Percentiles rank a stretch among this genome's conserved stretches.
Evolutionary conservation across 2,113 vertebrate species (phyloP).

Genomic region (Saccopteryx leptura): DNA sequence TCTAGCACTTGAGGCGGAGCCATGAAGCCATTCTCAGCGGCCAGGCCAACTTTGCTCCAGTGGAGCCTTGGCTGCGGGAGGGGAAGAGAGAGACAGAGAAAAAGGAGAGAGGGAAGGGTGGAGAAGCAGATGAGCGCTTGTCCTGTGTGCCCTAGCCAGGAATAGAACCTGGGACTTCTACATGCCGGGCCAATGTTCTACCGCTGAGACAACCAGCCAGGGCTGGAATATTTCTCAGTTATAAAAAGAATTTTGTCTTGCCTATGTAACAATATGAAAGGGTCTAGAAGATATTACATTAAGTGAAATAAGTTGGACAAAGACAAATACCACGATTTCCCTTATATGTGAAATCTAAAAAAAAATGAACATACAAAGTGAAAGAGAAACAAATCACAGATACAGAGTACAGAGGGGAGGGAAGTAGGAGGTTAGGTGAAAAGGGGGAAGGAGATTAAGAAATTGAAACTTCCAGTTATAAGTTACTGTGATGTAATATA

Average conservation of each 20-base stretch:
- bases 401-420: background rate
- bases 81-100: too few species aligned
- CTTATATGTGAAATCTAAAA: background rate
- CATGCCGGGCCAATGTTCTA: too few species aligned
- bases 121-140: too few species aligned
- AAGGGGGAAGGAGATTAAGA: background rate
- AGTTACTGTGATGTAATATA: background rate
- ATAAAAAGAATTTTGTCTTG: background rate
- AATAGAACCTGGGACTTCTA: too few species aligned
- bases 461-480: background rate
- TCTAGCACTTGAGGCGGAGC: too few species aligned
- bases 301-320: background rate
- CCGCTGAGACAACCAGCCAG: too few species aligned
- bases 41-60: too few species aligned
- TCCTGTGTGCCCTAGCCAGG: background rate
- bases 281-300: background rate
- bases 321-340: background rate
- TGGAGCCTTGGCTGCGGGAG: too few species aligned
- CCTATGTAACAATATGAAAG: background rate
- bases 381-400: background rate
- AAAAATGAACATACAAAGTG: background rate
- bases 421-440: too few species aligned
- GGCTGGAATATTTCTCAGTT: background rate
- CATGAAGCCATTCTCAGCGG: too few species aligned
- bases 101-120: too few species aligned